These are phyloP conservation scores for Gallinago media DNA, from an alignment of 2,113 vertebrate genomes.

Conservation along the genomic window DNA sequence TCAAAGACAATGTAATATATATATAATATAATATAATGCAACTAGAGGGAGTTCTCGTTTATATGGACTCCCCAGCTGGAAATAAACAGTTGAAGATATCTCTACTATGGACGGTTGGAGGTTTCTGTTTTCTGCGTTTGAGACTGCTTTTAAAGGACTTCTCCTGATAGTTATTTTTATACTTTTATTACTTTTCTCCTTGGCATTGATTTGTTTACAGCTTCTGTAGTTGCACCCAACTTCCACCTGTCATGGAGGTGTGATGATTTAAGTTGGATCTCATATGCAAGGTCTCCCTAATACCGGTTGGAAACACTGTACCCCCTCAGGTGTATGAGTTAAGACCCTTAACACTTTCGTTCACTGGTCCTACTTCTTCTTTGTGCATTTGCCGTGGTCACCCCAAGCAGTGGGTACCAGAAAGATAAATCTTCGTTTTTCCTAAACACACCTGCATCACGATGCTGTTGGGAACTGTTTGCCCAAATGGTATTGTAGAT, in stretches of 20 bases:
- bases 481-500: background rate
- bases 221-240: background rate
- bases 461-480: background rate
- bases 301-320: background rate
- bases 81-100: background rate
- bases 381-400: rapidly evolving
- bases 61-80: background rate
- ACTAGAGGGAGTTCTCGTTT: background rate
- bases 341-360: background rate
- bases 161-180: background rate
- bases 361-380: background rate
- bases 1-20: background rate
- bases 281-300: background rate
- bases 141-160: background rate
- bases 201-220: slow-evolving; percentile 14
- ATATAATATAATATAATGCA: background rate
- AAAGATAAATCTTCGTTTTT: background rate
- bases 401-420: background rate
- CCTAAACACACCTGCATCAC: rapidly evolving
- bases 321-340: background rate
- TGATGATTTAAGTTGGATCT: background rate
- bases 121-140: background rate
- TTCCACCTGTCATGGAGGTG: background rate
- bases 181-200: background rate
- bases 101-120: background rate